phyloP scores from a whole-genome alignment of 1,140 invertebrate genomes.

The Lasaia peninsularis region DNA sequence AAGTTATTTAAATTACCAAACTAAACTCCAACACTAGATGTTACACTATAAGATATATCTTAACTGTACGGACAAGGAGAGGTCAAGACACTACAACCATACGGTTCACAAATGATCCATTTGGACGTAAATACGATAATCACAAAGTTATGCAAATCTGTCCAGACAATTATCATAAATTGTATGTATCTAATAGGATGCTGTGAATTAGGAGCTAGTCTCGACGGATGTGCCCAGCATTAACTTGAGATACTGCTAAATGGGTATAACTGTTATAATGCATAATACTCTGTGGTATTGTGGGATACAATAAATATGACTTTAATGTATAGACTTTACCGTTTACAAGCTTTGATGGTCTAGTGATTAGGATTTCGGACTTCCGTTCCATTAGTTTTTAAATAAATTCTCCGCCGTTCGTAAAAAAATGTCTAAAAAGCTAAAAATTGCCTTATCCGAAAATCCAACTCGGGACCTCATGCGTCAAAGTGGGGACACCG shows the following conservation, averaged over 20 bases:
- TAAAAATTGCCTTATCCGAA: too few relatives aligned
- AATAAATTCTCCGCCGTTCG: too few relatives aligned
- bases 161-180: conserved; percentile 40
- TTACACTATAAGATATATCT: too few relatives aligned
- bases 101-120: conserved; percentile 6
- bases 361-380: neutral
- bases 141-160: conserved; percentile 36
- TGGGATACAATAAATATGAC: neutral
- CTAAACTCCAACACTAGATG: too few relatives aligned
- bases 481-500: too few relatives aligned
- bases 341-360: neutral
- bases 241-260: conserved; percentile 12
- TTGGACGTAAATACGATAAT: conserved; percentile 30
- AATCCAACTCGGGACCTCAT: too few relatives aligned
- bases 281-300: conserved; percentile 5
- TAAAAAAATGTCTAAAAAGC: neutral
- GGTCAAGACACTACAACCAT: conserved; percentile 16
- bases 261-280: neutral
- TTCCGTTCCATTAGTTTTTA: too few relatives aligned
- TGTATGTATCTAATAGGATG: conserved; percentile 32
- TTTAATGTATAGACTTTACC: neutral
- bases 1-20: too few relatives aligned
- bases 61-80: neutral
- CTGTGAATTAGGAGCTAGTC: conserved; percentile 27
- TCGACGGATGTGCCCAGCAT: conserved; percentile 10